Conservation (phyloP, 2,113 vertebrate species). For the Ophiodon elongatus region DNA sequence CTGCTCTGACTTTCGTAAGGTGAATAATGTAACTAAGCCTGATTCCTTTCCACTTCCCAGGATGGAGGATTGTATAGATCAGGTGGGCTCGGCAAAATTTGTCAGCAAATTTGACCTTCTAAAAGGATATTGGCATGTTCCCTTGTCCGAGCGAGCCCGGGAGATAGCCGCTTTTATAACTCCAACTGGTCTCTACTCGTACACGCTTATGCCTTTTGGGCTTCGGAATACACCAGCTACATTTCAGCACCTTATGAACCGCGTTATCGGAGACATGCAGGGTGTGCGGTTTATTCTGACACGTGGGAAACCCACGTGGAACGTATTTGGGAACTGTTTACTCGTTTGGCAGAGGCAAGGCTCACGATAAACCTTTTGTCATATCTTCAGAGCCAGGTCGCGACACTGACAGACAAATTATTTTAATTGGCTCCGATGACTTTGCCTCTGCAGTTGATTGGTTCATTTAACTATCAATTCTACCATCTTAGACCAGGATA, state of each 20-base stretch:
- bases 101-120: background rate
- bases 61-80: background rate
- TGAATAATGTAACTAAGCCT: background rate
- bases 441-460: too few species aligned
- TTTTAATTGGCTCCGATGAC: too few species aligned
- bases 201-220: background rate
- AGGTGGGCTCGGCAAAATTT: background rate
- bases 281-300: too few species aligned
- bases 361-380: too few species aligned
- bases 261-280: too few species aligned
- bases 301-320: too few species aligned
- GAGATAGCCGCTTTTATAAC: background rate
- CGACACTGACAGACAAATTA: too few species aligned
- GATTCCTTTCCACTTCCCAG: background rate
- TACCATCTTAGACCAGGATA: too few species aligned
- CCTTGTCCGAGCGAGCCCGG: background rate
- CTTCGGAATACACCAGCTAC: background rate
- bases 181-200: background rate
- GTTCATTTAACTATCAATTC: too few species aligned
- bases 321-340: too few species aligned
- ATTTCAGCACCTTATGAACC: background rate
- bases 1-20: background rate
- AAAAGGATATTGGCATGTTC: background rate
- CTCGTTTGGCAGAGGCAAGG: too few species aligned
- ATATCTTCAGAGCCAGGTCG: too few species aligned